Evolutionary conservation across 1,140 invertebrate genomes (phyloP).

Genomic region (Chlorops oryzae): DNA sequence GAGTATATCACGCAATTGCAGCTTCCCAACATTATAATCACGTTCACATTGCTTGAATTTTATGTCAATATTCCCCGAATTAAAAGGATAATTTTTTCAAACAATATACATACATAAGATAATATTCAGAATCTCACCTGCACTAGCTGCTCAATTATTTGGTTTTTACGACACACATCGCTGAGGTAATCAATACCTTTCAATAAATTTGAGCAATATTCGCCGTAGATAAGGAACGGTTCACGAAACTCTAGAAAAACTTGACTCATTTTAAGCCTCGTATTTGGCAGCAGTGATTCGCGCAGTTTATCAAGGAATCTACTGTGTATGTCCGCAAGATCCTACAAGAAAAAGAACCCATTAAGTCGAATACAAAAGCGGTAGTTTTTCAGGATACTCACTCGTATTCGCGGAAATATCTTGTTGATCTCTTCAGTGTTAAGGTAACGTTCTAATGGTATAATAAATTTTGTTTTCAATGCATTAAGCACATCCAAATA

Average conservation of each 20-base stretch:
- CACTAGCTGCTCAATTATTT: conserved; percentile 41
- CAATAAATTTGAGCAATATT: conserved; percentile 90
- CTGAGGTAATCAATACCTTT: conserved; percentile 70
- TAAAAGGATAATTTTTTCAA: no score
- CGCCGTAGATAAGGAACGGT: conserved; percentile 87
- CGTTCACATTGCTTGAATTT: conserved; percentile 73
- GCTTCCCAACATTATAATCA: conserved; percentile 90
- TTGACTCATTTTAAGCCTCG: conserved; percentile 55
- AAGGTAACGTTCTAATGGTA: conserved; percentile 66
- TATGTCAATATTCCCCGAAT: neutral
- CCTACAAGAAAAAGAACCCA: conserved; percentile 50
- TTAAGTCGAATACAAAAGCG: conserved; percentile 1
- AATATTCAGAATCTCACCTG: conserved; percentile 15
- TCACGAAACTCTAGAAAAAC: conserved; percentile 87
- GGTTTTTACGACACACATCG: conserved; percentile 61
- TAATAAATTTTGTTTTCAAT: conserved; percentile 75
- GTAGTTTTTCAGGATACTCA: conserved; percentile 45
- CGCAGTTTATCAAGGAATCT: conserved; percentile 74
- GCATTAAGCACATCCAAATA: conserved; percentile 91
- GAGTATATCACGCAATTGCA: conserved; percentile 88
- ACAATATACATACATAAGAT: neutral
- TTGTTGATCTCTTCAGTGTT: conserved; percentile 66
- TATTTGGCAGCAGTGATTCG: conserved; percentile 57
- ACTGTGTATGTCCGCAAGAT: conserved; percentile 79
- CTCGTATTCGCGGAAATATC: conserved; percentile 87